Conservation (phyloP, 1,140 invertebrate genomes). For the Galendromus occidentalis region DNA sequence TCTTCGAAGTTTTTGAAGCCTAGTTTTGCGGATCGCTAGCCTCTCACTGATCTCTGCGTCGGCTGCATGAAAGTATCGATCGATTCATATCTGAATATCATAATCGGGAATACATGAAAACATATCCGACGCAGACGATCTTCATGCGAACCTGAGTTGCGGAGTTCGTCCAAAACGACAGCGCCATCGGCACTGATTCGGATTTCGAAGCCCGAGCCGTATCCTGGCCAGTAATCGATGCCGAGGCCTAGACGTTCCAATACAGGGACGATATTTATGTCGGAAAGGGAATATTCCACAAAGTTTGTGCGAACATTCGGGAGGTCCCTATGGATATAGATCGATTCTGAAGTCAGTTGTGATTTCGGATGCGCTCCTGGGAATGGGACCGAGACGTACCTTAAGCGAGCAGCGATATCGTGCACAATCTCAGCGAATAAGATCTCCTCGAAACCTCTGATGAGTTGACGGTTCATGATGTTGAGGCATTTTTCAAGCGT, state of each 20-base stretch:
- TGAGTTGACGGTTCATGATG: background rate
- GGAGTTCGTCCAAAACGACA: background rate
- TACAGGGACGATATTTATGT: background rate
- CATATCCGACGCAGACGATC: too few relatives aligned
- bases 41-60: background rate
- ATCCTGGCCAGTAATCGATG: background rate
- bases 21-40: background rate
- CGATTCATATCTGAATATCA: too few relatives aligned
- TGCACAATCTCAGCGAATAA: background rate
- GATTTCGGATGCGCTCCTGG: background rate
- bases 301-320: background rate
- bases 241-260: background rate
- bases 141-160: background rate
- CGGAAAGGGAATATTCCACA: background rate
- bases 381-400: background rate
- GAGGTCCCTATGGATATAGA: background rate
- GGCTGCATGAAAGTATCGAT: too few relatives aligned
- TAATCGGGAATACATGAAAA: too few relatives aligned
- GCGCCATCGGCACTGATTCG: background rate
- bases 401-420: background rate
- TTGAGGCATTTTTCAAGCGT: background rate
- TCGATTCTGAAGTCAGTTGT: background rate
- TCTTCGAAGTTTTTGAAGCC: too few relatives aligned
- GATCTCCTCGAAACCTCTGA: background rate
- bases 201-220: background rate